These are phyloP conservation scores for Campoplex capitator DNA, from an alignment of 2,888 invertebrate genomes.

Conservation along the genomic window DNA sequence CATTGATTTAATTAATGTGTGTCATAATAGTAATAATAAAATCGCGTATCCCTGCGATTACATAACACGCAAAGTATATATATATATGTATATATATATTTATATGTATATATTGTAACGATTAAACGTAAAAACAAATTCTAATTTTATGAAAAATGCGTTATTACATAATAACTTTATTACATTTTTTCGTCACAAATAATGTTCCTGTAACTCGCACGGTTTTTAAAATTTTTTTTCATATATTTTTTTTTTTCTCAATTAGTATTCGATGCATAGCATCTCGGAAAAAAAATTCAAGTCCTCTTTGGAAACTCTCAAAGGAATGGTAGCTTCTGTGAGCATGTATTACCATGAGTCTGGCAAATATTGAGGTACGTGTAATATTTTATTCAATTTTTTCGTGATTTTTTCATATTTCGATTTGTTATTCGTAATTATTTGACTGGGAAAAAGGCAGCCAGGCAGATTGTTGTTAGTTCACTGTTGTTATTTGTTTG, in stretches of 20 bases:
- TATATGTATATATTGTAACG: constrained; percentile 18
- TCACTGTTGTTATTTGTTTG: neutral
- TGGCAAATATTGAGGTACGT: constrained; percentile 43
- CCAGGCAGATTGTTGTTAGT: constrained; percentile 67
- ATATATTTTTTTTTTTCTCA: constrained; percentile 1
- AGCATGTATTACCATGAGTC: constrained; percentile 16
- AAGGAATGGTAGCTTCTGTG: constrained; percentile 27
- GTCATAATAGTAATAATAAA: constrained; percentile 50
- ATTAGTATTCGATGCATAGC: constrained; percentile 14
- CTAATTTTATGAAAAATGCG: constrained; percentile 70
- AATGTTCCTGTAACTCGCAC: constrained; percentile 2
- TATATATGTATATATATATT: neutral
- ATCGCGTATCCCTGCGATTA: constrained; percentile 17
- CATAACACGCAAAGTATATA: constrained; percentile 55
- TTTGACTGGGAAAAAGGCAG: constrained; percentile 65
- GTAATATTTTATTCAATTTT: constrained; percentile 36
- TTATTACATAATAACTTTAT: constrained; percentile 66
- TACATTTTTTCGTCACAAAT: constrained; percentile 46
- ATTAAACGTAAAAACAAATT: constrained; percentile 37
- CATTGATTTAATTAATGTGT: constrained; percentile 28
- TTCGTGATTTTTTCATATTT: neutral
- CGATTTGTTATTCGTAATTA: neutral
- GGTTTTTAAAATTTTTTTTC: neutral
- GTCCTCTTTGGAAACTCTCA: neutral
- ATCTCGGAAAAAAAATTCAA: constrained; percentile 2